Percentiles rank a stretch among this genome's conserved stretches.
phyloP scores from a whole-genome alignment of 2,888 invertebrate species.

The Drosophila conformis region DNA sequence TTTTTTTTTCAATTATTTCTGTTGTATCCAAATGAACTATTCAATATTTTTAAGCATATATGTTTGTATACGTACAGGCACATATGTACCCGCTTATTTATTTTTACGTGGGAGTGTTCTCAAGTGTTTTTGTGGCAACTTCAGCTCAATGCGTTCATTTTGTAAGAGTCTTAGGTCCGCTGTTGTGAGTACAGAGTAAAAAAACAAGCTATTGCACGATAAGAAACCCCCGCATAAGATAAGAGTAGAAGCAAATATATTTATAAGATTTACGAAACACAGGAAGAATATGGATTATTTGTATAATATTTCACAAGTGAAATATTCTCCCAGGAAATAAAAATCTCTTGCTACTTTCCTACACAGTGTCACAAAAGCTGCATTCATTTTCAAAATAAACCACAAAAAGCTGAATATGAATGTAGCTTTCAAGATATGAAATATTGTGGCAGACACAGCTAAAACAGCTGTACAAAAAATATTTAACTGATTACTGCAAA shows the following conservation, averaged over 20 bases:
- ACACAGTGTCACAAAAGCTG: background rate
- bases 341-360: background rate
- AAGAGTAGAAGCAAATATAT: background rate
- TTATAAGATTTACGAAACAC: background rate
- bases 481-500: background rate
- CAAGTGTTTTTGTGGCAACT: conserved; percentile 23
- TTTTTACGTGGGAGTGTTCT: background rate
- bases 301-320: background rate
- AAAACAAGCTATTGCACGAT: conserved; percentile 10
- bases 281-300: background rate
- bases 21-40: conserved; percentile 13
- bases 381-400: background rate
- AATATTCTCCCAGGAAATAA: background rate
- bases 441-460: background rate
- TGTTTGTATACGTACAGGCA: background rate
- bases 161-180: background rate
- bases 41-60: conserved; percentile 11
- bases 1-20: background rate
- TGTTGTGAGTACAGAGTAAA: conserved; percentile 2
- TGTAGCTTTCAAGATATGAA: background rate
- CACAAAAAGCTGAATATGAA: background rate
- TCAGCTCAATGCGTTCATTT: conserved; percentile 17
- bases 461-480: background rate
- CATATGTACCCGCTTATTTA: background rate
- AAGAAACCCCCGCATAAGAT: conserved; percentile 12